phyloP scores from a whole-genome alignment of 2,797 vertebrate genomes.

The Menidia menidia region DNA sequence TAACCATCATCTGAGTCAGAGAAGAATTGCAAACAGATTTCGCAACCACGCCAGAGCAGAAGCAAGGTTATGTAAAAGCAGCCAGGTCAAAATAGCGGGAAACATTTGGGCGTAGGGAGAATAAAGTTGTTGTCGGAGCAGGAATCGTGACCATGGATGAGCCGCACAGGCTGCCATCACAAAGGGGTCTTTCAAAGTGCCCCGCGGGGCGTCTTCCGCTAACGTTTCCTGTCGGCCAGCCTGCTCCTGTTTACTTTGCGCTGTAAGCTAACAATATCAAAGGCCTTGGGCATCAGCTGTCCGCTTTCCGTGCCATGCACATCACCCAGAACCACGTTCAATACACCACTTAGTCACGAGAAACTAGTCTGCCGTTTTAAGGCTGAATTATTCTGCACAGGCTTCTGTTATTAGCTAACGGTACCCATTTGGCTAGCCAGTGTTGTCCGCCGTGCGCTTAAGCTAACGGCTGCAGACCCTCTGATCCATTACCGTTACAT shows the following conservation, averaged over 20 bases:
- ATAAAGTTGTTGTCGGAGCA: not conserved
- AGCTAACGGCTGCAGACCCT: conserved; percentile 26
- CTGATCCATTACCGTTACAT: not conserved
- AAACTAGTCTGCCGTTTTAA: not conserved
- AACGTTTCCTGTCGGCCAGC: conserved; percentile 63
- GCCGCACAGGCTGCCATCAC: conserved; percentile 60
- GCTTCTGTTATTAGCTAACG: conserved; percentile 11
- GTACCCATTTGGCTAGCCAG: not conserved
- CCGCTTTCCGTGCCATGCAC: not conserved
- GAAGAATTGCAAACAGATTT: not conserved
- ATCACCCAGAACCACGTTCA: not conserved
- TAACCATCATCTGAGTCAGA: not conserved
- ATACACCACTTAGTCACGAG: not conserved
- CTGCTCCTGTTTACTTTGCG: conserved; percentile 66
- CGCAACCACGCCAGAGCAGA: not conserved
- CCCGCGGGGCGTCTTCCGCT: conserved; percentile 74
- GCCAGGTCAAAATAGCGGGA: not conserved
- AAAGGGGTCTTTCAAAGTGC: conserved; percentile 69
- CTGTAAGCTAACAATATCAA: conserved; percentile 43
- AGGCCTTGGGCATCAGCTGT: not conserved
- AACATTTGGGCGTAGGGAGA: not conserved
- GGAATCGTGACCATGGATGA: conserved; percentile 47
- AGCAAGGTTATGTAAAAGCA: not conserved
- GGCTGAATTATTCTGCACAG: conserved; percentile 1
- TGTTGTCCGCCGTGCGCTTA: conserved; percentile 45